phyloP scores from a whole-genome alignment of 2,797 vertebrate species.

The Melanotaenia nigrans region DNA sequence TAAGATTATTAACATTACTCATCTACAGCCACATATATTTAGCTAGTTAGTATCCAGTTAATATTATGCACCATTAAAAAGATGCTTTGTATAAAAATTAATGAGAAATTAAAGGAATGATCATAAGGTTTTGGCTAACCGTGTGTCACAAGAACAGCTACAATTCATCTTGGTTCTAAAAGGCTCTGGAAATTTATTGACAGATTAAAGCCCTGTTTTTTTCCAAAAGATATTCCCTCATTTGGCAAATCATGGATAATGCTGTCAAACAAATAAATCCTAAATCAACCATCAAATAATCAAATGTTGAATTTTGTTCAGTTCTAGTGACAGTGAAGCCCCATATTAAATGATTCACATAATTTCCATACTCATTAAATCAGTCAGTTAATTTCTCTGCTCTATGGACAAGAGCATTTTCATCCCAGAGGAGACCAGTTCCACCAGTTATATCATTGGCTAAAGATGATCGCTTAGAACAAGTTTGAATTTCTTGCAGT shows the following conservation, averaged over 20 bases:
- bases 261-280: background rate
- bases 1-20: too few relatives aligned
- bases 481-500: background rate
- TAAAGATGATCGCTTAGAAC: background rate
- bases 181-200: background rate
- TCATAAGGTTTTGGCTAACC: background rate
- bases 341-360: background rate
- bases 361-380: background rate
- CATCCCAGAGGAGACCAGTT: background rate
- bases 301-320: background rate
- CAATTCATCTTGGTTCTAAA: background rate
- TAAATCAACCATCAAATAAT: background rate
- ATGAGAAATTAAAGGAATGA: background rate
- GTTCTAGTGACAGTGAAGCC: background rate
- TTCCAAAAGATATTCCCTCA: background rate
- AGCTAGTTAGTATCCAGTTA: background rate
- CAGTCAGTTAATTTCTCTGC: background rate
- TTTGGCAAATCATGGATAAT: background rate
- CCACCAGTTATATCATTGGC: background rate
- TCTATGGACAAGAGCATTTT: background rate
- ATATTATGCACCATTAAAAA: background rate
- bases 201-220: background rate
- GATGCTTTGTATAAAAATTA: background rate
- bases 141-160: background rate
- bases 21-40: background rate